Conservation (phyloP, 2,888 invertebrate genomes). For the Eudasyphora cyanicolor region DNA sequence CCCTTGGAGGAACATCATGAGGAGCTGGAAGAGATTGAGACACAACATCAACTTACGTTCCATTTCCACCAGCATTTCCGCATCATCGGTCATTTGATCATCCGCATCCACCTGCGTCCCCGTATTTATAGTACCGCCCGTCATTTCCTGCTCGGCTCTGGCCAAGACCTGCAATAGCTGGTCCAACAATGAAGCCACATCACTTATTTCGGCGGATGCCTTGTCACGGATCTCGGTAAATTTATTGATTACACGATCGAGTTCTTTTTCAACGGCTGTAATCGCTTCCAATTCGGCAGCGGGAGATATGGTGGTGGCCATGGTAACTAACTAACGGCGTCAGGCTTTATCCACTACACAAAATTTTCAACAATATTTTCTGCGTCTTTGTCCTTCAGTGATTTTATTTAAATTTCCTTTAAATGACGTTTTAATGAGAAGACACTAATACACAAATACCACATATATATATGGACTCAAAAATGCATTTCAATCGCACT, state of each 20-base stretch:
- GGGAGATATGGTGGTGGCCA: constrained; percentile 20
- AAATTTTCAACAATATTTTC: constrained; percentile 9
- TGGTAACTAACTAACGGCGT: neutral
- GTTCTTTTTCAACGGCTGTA: constrained; percentile 78
- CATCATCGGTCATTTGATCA: constrained; percentile 71
- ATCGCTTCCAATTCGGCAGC: constrained; percentile 76
- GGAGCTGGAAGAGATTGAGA: no score
- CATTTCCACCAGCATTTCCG: constrained; percentile 75
- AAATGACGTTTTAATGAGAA: neutral
- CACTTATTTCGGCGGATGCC: constrained; percentile 75
- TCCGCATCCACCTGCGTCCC: constrained; percentile 76
- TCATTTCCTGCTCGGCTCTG: constrained; percentile 73
- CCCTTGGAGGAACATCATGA: no score
- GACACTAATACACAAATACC: neutral
- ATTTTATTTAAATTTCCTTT: neutral
- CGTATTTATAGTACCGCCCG: constrained; percentile 73
- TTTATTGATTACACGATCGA: constrained; percentile 78
- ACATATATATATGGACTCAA: neutral
- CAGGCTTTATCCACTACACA: neutral
- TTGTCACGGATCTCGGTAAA: constrained; percentile 78
- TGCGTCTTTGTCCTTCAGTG: neutral
- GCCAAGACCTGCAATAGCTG: constrained; percentile 74
- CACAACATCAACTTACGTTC: constrained; percentile 70
- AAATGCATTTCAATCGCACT: no score
- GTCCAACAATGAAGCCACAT: constrained; percentile 76